Evolutionary conservation across 1,140 invertebrate species (phyloP), one percentile per base, ranked within the genome.

Genomic region (Bombus polaris): DNA sequence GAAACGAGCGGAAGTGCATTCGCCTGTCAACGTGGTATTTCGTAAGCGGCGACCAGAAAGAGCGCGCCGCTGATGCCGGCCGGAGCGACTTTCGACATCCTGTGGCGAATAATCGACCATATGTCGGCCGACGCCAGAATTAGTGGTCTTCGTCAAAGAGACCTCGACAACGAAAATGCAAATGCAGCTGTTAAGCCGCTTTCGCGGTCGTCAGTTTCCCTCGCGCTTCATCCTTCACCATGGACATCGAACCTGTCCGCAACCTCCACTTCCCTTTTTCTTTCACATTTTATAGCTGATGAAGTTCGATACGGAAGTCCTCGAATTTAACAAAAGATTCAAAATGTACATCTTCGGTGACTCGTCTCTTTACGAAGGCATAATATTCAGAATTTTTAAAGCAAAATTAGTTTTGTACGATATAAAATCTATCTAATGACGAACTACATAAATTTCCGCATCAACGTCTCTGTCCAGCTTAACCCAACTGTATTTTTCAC

Each of bases 101-200:
- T 89, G 88, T 86, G 79, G 83, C 88, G 57, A 89, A 89, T 85
- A 86, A 89, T 89, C 79, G 84, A 57, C 88, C 87, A 89, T 89
- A 89, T 89, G 87, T 68, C 62, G 74, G 66, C 70, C 47, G 84
- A 77, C 79, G 62, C 74, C 79, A 68, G 88, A 89, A 89, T 89
- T 89, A 89, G 88, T 80, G 88, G 88, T 89, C 88, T 89, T 74
- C 78, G 87, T 86, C 87, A 89, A 89, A 86, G 86, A 88, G 72
- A 77, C 70, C 68, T 47, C 76, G 44, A 22, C 62, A 44, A 80
- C 83, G 73, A 81, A 80, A 87, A 76, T 89, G 85, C 71, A 87
- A 89, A 87, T 84, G 88, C 88, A 89, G 85, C 88, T 86, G 87
- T 72, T 71, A 79, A 47, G 53, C 81, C 37, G 35, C 77, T 35